Conservation (phyloP, 92 coral and sea anemone species). For the Plumapathes pennacea region DNA sequence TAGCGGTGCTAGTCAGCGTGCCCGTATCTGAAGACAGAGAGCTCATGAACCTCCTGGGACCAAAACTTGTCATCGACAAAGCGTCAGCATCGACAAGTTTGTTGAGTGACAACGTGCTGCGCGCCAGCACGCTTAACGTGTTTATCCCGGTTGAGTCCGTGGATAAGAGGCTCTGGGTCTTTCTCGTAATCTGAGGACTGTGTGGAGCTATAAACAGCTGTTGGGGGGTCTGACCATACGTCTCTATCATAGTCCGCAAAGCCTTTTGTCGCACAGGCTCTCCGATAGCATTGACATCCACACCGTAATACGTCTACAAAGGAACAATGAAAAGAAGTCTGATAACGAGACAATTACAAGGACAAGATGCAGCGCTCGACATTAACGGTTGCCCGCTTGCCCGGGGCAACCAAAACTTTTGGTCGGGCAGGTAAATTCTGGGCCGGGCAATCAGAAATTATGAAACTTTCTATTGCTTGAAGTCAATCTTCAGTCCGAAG, state of each 20-base stretch:
- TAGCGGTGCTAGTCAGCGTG: constrained; percentile 40
- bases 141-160: constrained; percentile 20
- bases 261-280: constrained; percentile 91
- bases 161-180: constrained; percentile 13
- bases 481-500: too few species aligned
- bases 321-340: neutral
- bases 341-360: too few species aligned
- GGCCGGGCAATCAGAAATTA: too few species aligned
- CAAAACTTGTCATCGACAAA: constrained; percentile 21
- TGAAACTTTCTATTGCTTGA: too few species aligned
- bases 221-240: constrained; percentile 95
- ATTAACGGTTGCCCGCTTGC: too few species aligned
- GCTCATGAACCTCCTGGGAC: constrained; percentile 37
- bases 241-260: constrained; percentile 96
- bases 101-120: too few species aligned
- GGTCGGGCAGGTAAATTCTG: too few species aligned
- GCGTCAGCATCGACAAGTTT: constrained; percentile 50
- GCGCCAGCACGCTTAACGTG: constrained; percentile 10
- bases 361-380: too few species aligned
- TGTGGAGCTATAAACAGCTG: constrained; percentile 78
- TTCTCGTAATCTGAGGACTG: constrained; percentile 62
- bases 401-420: neutral
- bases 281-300: constrained; percentile 75
- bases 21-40: constrained; percentile 58
- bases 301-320: constrained; percentile 79